These are phyloP conservation scores for Microctenopoma steveboyesi DNA, from an alignment of 2,797 vertebrate species.

Conservation along the genomic window DNA sequence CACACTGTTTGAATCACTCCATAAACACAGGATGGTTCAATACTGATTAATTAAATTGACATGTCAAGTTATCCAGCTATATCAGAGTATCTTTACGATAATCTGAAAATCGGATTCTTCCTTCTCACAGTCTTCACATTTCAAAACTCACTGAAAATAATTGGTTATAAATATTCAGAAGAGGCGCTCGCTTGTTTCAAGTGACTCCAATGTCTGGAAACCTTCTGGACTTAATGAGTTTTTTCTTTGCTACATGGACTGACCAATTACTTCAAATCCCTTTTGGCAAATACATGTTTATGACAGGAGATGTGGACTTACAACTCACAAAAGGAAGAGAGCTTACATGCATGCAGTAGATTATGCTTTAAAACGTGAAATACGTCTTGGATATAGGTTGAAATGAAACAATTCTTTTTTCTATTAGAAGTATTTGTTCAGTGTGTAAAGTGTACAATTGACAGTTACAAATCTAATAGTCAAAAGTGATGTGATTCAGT, in stretches of 20 bases:
- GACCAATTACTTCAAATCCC: constrained; percentile 44
- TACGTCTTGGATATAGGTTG: too few species aligned
- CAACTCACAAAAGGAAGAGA: not conserved
- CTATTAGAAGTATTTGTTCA: not conserved
- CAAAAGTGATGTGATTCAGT: not conserved
- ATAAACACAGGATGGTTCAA: not conserved
- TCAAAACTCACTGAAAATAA: constrained; percentile 32
- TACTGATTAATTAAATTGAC: not conserved
- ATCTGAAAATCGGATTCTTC: not conserved
- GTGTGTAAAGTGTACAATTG: not conserved
- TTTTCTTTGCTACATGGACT: not conserved
- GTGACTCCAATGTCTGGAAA: constrained; percentile 22
- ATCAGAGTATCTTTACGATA: not conserved
- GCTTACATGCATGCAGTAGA: not conserved
- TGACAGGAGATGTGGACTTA: not conserved
- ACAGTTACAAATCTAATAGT: not conserved
- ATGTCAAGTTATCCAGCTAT: not conserved
- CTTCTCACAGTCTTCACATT: not conserved
- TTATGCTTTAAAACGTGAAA: not conserved
- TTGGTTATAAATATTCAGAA: constrained; percentile 59
- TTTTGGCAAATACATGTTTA: constrained; percentile 13
- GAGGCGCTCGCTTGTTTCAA: constrained; percentile 14
- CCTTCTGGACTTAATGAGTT: constrained; percentile 15
- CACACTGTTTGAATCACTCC: constrained; percentile 12
- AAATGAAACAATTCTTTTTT: not conserved